Evolutionary conservation across 2,888 invertebrate genomes (phyloP).

Genomic region (Pinctada fucata): DNA sequence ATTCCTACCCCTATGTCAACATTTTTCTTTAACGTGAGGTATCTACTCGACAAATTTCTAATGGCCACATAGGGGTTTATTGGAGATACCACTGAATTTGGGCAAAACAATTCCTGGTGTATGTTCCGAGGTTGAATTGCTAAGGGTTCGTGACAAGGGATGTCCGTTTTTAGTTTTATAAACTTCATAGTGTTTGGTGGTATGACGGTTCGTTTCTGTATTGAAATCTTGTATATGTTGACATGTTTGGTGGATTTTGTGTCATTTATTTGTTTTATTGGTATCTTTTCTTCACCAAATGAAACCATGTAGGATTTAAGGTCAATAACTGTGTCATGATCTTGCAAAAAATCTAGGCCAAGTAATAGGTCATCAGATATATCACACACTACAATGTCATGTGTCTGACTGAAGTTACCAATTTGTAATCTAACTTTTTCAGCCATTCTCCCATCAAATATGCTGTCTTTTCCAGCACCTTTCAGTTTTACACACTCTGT

Average conservation of each 20-base stretch:
- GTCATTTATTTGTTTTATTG: neutral
- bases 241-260: neutral
- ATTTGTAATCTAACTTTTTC: neutral
- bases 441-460: neutral
- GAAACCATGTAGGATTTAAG: neutral
- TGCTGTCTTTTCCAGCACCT: constrained; percentile 2
- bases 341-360: neutral
- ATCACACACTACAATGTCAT: constrained; percentile 1
- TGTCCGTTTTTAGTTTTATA: neutral
- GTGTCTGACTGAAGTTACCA: neutral
- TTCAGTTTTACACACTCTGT: constrained; percentile 6
- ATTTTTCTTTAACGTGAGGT: neutral
- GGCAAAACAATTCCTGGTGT: neutral
- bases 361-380: constrained; percentile 3
- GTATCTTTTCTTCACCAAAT: neutral
- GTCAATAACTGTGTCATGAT: neutral
- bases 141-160: neutral
- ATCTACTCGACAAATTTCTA: neutral
- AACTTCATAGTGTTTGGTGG: neutral
- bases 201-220: neutral
- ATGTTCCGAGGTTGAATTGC: neutral
- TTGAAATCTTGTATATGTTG: neutral
- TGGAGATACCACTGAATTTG: neutral
- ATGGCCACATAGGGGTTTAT: neutral
- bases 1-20: neutral